These are phyloP conservation scores for Solea senegalensis DNA, from an alignment of 2,113 vertebrate species.

Conservation along the genomic window DNA sequence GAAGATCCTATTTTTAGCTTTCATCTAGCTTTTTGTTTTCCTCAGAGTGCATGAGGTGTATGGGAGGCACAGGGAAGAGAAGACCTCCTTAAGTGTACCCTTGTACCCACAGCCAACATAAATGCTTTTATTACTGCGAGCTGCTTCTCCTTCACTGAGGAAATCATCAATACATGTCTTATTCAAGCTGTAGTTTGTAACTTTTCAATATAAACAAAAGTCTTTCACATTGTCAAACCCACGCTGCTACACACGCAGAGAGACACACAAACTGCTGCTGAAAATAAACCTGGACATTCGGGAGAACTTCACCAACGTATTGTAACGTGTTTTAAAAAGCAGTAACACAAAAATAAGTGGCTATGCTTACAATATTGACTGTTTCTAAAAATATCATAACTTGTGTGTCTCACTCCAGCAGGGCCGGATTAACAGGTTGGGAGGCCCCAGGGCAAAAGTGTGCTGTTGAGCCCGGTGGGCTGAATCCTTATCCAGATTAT, in stretches of 20 bases:
- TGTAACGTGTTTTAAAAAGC: too few relatives aligned
- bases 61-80: constrained; percentile 25
- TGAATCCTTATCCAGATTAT: too few relatives aligned
- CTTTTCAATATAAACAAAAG: too few relatives aligned
- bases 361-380: neutral
- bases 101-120: constrained; percentile 15
- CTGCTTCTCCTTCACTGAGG: neutral
- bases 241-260: too few relatives aligned
- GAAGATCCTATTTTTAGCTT: constrained; percentile 77
- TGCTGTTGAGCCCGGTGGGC: neutral
- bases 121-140: neutral
- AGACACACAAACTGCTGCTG: too few relatives aligned
- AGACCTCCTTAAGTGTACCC: constrained; percentile 18
- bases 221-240: too few relatives aligned
- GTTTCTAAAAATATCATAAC: neutral
- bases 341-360: too few relatives aligned
- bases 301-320: too few relatives aligned
- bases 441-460: neutral
- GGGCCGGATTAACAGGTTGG: neutral
- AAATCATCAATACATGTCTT: neutral
- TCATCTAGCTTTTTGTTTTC: constrained; percentile 43
- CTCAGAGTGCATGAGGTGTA: constrained; percentile 34
- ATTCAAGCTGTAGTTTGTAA: neutral
- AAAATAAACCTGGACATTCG: too few relatives aligned
- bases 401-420: neutral